Conservation (phyloP, 2,888 invertebrate species). For the Lasiommata megera region DNA sequence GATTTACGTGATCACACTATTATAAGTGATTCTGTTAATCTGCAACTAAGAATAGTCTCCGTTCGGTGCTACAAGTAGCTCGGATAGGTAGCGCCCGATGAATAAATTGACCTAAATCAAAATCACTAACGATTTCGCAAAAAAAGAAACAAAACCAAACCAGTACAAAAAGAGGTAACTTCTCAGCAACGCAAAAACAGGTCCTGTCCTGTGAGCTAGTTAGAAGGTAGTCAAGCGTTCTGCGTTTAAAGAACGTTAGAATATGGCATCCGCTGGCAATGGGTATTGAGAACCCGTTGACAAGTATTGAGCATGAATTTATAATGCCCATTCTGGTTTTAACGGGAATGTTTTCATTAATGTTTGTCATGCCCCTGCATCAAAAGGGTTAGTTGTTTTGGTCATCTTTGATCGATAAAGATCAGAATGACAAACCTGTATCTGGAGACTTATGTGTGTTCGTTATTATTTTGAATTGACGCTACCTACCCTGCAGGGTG, state of each 20-base stretch:
- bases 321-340: not conserved
- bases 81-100: too few relatives aligned
- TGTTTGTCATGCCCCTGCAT: not conserved
- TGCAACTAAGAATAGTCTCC: too few relatives aligned
- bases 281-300: not conserved
- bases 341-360: not conserved
- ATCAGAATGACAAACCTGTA: not conserved
- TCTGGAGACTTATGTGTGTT: not conserved
- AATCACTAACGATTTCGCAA: not conserved
- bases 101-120: not conserved
- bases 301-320: not conserved
- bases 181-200: not conserved
- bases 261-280: not conserved
- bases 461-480: not conserved
- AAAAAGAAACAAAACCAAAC: not conserved
- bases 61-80: too few relatives aligned
- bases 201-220: not conserved
- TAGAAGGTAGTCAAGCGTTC: not conserved
- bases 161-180: not conserved
- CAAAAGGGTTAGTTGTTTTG: not conserved
- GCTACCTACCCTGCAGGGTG: too few relatives aligned
- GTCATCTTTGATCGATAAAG: not conserved
- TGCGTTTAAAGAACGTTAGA: not conserved
- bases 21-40: too few relatives aligned
- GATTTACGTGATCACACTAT: too few relatives aligned